Conservation (phyloP, 2,113 vertebrate genomes). For the Empidonax alnorum region DNA sequence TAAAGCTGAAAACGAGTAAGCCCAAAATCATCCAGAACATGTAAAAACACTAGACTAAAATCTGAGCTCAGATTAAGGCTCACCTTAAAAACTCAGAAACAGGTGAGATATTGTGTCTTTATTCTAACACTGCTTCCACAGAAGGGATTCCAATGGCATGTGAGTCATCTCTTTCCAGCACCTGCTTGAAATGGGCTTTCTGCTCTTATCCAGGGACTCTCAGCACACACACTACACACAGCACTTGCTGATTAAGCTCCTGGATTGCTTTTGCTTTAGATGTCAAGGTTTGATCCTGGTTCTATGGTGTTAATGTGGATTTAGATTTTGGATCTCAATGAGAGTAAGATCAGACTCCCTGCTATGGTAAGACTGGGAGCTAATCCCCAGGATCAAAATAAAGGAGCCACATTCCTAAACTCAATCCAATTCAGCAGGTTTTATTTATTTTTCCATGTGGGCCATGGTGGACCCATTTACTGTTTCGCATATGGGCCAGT, state of each 20-base stretch:
- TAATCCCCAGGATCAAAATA: conserved; percentile 69
- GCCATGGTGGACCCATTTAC: conserved; percentile 65
- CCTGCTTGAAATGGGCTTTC: not conserved
- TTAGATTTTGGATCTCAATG: conserved; percentile 54
- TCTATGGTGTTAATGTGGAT: conserved; percentile 61
- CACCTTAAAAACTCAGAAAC: not conserved
- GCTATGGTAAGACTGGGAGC: conserved; percentile 65
- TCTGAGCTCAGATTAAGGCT: not conserved
- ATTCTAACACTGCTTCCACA: not conserved
- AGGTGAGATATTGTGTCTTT: not conserved
- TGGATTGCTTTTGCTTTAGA: not conserved
- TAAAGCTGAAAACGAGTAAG: not conserved
- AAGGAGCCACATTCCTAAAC: conserved; percentile 60
- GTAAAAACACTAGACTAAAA: not conserved
- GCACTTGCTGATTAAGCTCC: conserved; percentile 10
- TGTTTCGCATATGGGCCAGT: conserved; percentile 47
- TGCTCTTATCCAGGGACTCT: not conserved
- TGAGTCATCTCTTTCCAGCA: not conserved
- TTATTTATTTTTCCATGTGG: conserved; percentile 70
- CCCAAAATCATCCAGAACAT: not conserved
- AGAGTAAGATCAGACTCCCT: conserved; percentile 62
- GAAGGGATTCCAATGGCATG: accelerated
- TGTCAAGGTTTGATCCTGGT: conserved; percentile 49
- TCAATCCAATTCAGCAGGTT: conserved; percentile 65
- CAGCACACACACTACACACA: not conserved